Evolutionary conservation across 2,797 vertebrate genomes (phyloP).

Genomic region (Artibeus lituratus): DNA sequence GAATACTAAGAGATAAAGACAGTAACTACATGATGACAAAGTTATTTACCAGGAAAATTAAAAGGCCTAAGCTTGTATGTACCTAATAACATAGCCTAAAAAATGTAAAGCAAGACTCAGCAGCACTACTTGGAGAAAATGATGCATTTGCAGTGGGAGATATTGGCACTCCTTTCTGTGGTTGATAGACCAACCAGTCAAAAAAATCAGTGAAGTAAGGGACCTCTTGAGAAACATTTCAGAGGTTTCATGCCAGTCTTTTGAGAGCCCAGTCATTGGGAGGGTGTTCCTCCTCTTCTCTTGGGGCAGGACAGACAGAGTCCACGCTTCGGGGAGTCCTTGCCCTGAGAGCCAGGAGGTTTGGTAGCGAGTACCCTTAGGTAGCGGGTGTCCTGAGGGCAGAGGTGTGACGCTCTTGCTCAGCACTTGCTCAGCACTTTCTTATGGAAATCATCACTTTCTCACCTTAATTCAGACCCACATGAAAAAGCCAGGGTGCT

Average conservation of each 20-base stretch:
- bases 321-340: not conserved
- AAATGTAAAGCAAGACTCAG: not conserved
- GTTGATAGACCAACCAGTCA: not conserved
- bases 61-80: not conserved
- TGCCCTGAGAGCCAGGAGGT: not conserved
- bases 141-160: not conserved
- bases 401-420: not conserved
- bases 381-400: not conserved
- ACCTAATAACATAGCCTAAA: not conserved
- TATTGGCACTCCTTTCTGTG: not conserved
- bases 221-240: not conserved
- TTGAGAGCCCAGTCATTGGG: not conserved
- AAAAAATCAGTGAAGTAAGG: not conserved
- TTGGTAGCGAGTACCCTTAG: not conserved
- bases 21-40: not conserved
- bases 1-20: not conserved
- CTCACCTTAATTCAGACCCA: not conserved
- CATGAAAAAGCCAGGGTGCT: not conserved
- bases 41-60: not conserved
- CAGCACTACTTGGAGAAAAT: not conserved
- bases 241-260: not conserved
- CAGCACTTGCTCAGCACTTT: not conserved
- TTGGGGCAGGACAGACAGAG: not conserved
- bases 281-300: not conserved
- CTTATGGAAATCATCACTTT: not conserved